Evolutionary conservation across 1,140 invertebrate species (phyloP), one percentile per base, ranked within the genome.

Genomic region (Drosophila cardini): DNA sequence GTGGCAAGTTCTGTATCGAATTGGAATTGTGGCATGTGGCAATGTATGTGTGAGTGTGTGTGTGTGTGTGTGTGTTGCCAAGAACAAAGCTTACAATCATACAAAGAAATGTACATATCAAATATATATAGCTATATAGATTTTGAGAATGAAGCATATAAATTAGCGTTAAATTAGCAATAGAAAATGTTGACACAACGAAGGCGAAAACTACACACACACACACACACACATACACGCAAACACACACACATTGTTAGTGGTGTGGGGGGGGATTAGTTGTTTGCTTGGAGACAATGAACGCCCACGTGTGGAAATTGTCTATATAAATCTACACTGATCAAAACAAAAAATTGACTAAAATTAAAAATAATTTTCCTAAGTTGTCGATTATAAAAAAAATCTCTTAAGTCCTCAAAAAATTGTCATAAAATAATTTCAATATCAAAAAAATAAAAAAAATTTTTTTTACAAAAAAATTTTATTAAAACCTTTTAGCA

Each of bases 131-230:
- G 30, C 4, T 55, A 18, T 36, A 36, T 18, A 9, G n/a, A 32
- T 34, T 7, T 10, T 15, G 10, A 21, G 30, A 60, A 50, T 48
- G 45, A 48, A 21, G 46, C 42, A 63, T 63, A 63, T 63, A 63
- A 63, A 63, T 63, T 63, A 63, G 61, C 61, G 38, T 63, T 36
- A 63, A 63, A 63, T 63, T 63, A 63, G 61, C 61, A 53, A 53
- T 53, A 18, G 36, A 42, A 61, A 32, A 36, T 48, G 58, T 36
- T 11, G 45, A 50, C 58, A 50, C 52, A 55, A 52, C 21, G 52
- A 67, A 64, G 50, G 30, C 50, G 26, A 53, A 60, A 60, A 26
- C 21, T 26, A 26, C 21, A 26, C 21, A 26, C 21, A 26, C 21
- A 26, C 21, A 26, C 1, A 26, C 21, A 26, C 21, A 4, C 21